Evolutionary conservation across 2,113 vertebrate genomes (phyloP).

Genomic region (Falco punctatus): DNA sequence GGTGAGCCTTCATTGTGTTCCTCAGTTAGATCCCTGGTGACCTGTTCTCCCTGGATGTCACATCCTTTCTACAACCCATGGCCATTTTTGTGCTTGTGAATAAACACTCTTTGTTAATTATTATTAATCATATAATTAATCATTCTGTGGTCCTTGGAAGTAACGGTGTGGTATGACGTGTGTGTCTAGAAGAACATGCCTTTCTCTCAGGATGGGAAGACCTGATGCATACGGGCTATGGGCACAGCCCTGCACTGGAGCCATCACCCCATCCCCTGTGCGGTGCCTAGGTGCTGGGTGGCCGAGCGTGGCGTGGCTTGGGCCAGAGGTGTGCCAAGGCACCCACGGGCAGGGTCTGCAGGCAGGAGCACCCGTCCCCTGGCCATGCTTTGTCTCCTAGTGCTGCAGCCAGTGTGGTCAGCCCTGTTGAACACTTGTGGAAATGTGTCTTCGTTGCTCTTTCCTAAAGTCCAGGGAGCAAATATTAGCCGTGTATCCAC

Average conservation of each 20-base stretch:
- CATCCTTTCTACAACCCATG: neutral
- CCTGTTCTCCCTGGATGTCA: neutral
- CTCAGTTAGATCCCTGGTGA: neutral
- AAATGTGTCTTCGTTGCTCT: neutral
- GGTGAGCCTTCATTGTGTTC: neutral
- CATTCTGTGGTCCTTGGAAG: neutral
- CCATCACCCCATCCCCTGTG: accelerated
- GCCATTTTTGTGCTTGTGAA: neutral
- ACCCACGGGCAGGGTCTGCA: neutral
- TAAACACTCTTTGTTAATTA: no score
- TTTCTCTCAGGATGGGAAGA: neutral
- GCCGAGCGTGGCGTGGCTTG: neutral
- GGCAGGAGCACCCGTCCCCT: accelerated
- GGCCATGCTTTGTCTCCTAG: neutral
- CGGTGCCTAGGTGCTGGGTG: no score
- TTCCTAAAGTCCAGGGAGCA: accelerated
- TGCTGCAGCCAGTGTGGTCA: no score
- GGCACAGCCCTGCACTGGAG: accelerated
- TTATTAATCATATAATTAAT: no score
- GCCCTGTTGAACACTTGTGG: neutral
- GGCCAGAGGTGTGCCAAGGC: neutral
- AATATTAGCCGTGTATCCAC: accelerated
- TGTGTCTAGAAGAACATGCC: neutral
- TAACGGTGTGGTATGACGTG: accelerated
- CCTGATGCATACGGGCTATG: accelerated